Evolutionary conservation across 2,888 invertebrate genomes (phyloP).

Genomic region (Nomada fabriciana): DNA sequence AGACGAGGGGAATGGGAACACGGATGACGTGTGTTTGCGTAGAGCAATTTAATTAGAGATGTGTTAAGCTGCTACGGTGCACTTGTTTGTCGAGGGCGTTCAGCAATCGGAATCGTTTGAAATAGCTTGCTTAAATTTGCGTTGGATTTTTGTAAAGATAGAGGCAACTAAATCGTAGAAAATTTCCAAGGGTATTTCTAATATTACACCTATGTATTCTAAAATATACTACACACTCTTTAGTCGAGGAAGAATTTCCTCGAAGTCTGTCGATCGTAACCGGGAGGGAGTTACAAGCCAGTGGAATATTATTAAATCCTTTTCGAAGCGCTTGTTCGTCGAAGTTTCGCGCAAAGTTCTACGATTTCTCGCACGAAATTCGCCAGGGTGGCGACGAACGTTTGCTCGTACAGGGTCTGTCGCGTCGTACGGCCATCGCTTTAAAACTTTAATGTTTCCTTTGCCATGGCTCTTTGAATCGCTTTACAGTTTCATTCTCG

Average conservation of each 20-base stretch:
- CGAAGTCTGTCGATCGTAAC: slow-evolving; percentile 13
- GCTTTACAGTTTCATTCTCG: slow-evolving; percentile 45
- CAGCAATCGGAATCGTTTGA: not conserved
- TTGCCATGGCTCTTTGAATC: slow-evolving; percentile 40
- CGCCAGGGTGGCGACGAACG: slow-evolving; percentile 13
- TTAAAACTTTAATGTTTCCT: slow-evolving; percentile 59
- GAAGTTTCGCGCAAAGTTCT: slow-evolving; percentile 24
- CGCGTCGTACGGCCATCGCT: slow-evolving; percentile 18
- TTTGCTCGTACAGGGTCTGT: not conserved
- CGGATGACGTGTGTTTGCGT: not conserved
- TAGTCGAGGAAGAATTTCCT: not conserved
- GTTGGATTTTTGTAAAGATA: too few relatives aligned
- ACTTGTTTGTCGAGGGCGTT: too few relatives aligned
- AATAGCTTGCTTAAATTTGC: too few relatives aligned
- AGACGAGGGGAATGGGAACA: not conserved
- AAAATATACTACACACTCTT: too few relatives aligned
- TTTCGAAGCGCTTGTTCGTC: not conserved
- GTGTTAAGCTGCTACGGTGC: too few relatives aligned
- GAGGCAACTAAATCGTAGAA: too few relatives aligned
- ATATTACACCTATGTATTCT: too few relatives aligned
- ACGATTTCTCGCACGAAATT: slow-evolving; percentile 27
- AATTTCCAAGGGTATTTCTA: too few relatives aligned
- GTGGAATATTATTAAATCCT: slow-evolving; percentile 31
- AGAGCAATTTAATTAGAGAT: not conserved
- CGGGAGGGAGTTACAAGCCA: slow-evolving; percentile 8